Evolutionary conservation across 2,797 vertebrate genomes (phyloP), one percentile per base, ranked within the genome.

Genomic region (Zenarchopterus dispar): DNA sequence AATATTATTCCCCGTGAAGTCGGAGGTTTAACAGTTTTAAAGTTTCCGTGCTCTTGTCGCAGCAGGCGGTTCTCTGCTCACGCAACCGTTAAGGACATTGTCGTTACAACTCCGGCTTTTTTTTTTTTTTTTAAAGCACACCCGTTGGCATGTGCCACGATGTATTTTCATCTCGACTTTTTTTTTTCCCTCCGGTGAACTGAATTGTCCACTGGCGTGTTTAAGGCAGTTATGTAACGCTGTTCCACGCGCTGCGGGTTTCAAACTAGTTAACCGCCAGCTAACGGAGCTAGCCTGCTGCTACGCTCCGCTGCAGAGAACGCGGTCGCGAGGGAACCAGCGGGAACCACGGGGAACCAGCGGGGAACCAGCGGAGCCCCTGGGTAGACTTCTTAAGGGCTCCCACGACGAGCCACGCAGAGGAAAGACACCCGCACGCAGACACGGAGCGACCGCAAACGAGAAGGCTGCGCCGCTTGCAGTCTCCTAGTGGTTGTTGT

Each of bases 191-290:
- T 60, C 77, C 73, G 42, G 67, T 58, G 46, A 76, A 36, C 8
- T 11, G 33, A 70, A 70, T 71, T 69, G 75, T 82, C 43, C 9
- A 67, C 68, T 79, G 56, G 68, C 69, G 54, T 5, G 3, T 50
- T 58, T 75, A 62, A 78, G 67, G 63, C 61, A 18, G 62, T 90
- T 91, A 89, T 67, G 87, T 86, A 90, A 91, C 79, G 43, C 48
- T 8, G n/a, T 10, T 36, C 36, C 70, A 49, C 52, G 58, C 75
- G 46, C 43, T 57, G 67, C 51, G 68, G 75, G 33, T 21, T 62
- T 67, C 45, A 24, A 33, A 43, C 52, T 16, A 31, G 62, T 59
- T 50, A 46, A 57, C 65, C 22, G 67, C 59, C 48, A 43, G 77
- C 77, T 36, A 39, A 55, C 68, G 75, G 46, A 64, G 48, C 5